phyloP scores from a whole-genome alignment of 2,888 invertebrate species.

The Boloria euphrosyne region DNA sequence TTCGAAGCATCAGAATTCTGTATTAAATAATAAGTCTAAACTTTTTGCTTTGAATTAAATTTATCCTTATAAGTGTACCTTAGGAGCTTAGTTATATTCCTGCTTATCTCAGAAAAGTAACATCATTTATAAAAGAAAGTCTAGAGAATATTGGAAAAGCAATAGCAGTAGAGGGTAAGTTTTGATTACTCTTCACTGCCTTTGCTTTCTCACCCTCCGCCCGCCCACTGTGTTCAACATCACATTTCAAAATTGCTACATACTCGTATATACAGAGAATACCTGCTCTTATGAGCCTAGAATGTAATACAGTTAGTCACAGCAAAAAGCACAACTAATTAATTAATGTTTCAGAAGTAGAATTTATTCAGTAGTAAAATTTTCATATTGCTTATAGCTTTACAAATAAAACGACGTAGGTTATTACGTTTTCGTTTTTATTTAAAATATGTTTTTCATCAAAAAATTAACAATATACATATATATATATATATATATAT shows the following conservation, averaged over 20 bases:
- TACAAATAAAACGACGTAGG: too few relatives aligned
- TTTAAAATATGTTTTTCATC: too few relatives aligned
- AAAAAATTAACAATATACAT: too few relatives aligned
- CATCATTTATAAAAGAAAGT: neutral
- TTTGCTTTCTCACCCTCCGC: conserved; percentile 22
- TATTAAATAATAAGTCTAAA: conserved; percentile 5
- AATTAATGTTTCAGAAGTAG: too few relatives aligned
- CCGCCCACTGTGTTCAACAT: conserved; percentile 9
- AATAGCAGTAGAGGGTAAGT: conserved; percentile 45
- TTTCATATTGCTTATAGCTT: too few relatives aligned
- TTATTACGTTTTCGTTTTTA: too few relatives aligned
- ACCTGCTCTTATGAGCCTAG: too few relatives aligned
- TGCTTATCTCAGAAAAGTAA: neutral
- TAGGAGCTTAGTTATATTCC: neutral
- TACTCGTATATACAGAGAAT: too few relatives aligned
- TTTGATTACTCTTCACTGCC: conserved; percentile 52
- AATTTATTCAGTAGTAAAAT: too few relatives aligned
- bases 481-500: too few relatives aligned
- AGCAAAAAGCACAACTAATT: too few relatives aligned
- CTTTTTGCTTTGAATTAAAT: neutral
- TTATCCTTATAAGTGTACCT: neutral
- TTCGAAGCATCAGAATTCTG: conserved; percentile 19
- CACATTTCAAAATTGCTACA: neutral
- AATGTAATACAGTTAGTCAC: too few relatives aligned
- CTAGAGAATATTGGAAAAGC: conserved; percentile 17